Conservation (phyloP, 2,797 vertebrate species). For the Pseudochaenichthys georgianus region DNA sequence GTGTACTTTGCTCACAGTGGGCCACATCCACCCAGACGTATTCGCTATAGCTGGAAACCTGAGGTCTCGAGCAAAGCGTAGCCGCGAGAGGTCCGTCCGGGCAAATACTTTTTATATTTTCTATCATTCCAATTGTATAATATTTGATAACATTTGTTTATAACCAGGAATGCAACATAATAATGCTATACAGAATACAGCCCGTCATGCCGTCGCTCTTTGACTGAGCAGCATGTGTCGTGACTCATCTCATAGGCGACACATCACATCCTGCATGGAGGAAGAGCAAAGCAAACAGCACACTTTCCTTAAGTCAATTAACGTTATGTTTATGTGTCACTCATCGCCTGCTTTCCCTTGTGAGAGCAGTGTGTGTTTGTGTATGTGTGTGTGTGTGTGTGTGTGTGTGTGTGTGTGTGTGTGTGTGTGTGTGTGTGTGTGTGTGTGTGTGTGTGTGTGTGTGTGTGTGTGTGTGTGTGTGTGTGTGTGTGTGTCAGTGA, state of each 20-base stretch:
- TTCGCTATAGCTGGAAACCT: not conserved
- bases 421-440: too few relatives aligned
- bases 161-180: not conserved
- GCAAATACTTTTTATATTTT: not conserved
- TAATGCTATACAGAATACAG: not conserved
- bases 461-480: too few relatives aligned
- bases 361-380: slow-evolving; percentile 3
- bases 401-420: too few relatives aligned
- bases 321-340: slow-evolving; percentile 16
- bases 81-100: not conserved
- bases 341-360: slow-evolving; percentile 30
- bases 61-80: not conserved
- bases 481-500: not conserved
- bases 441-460: too few relatives aligned
- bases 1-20: not conserved
- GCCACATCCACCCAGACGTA: not conserved
- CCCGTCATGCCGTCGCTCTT: not conserved
- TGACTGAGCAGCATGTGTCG: not conserved
- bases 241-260: not conserved
- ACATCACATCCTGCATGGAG: not conserved
- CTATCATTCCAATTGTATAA: not conserved
- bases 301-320: slow-evolving; percentile 13
- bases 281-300: slow-evolving; percentile 18
- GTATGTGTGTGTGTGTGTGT: slow-evolving; percentile 4
- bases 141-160: too few relatives aligned